A percentile compares a stretch with the other conserved stretches of the same genome.
Evolutionary conservation across 1,140 invertebrate species (phyloP).

Genomic region (Drosophila sulfurigaster): DNA sequence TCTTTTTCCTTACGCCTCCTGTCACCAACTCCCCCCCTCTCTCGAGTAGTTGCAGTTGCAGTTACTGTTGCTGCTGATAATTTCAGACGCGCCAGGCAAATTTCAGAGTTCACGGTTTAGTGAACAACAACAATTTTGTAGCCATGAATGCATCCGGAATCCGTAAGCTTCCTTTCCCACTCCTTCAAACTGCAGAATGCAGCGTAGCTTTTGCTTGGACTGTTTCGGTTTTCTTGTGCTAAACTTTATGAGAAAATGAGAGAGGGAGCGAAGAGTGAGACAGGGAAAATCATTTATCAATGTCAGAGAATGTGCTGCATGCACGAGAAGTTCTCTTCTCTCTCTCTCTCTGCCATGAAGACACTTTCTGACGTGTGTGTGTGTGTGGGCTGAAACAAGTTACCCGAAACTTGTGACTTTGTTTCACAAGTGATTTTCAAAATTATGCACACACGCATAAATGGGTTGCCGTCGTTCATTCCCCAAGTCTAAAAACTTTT

Average conservation of each 20-base stretch:
- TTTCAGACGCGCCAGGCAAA: constrained; percentile 54
- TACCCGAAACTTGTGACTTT: constrained; percentile 74
- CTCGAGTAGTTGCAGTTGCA: constrained; percentile 20
- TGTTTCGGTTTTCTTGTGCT: constrained; percentile 68
- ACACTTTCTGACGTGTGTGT: constrained; percentile 42
- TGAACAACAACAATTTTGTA: constrained; percentile 78
- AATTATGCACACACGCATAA: constrained; percentile 82
- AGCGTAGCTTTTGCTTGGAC: constrained; percentile 36
- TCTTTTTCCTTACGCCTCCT: constrained; percentile 37
- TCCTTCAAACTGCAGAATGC: constrained; percentile 14
- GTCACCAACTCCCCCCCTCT: constrained; percentile 45
- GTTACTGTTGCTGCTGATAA: constrained; percentile 49
- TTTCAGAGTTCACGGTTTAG: constrained; percentile 76
- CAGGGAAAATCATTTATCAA: constrained; percentile 78
- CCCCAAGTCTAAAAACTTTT: constrained; percentile 50
- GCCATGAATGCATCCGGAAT: constrained; percentile 69
- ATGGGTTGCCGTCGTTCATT: constrained; percentile 46
- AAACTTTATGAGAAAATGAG: constrained; percentile 53
- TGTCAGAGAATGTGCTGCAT: constrained; percentile 79
- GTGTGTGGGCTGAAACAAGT: constrained; percentile 51
- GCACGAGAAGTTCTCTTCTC: constrained; percentile 61
- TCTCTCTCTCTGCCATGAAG: constrained; percentile 9
- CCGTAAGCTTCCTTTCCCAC: constrained; percentile 7
- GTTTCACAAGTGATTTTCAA: constrained; percentile 78
- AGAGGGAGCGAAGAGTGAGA: background rate